Conservation (phyloP, 2,888 invertebrate genomes). For the Erebia aethiops region DNA sequence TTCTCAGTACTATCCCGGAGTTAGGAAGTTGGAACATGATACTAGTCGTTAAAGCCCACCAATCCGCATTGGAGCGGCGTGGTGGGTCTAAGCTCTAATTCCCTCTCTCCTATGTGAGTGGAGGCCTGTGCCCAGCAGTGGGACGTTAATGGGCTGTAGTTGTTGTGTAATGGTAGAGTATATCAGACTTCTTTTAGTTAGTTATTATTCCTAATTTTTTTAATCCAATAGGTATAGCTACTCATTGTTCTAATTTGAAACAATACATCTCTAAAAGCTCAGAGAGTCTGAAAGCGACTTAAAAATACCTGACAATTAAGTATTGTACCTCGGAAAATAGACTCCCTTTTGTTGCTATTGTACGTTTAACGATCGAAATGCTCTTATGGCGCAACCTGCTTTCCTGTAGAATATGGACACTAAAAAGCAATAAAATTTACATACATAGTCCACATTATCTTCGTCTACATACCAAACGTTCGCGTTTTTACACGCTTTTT, state of each 20-base stretch:
- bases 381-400: constrained; percentile 2
- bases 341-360: constrained; percentile 13
- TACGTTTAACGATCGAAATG: constrained; percentile 14
- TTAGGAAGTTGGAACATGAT: too few species aligned
- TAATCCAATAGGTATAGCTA: neutral
- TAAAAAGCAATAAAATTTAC: constrained; percentile 23
- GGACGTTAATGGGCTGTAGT: too few species aligned
- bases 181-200: too few species aligned
- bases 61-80: too few species aligned
- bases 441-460: constrained; percentile 15
- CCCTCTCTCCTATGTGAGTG: too few species aligned
- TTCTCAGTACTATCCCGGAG: too few species aligned
- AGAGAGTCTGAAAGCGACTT: neutral
- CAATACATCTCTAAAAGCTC: constrained; percentile 12
- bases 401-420: constrained; percentile 10
- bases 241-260: constrained; percentile 4
- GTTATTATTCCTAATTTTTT: neutral
- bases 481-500: too few species aligned
- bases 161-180: too few species aligned
- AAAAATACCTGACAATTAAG: constrained; percentile 14
- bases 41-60: too few species aligned
- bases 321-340: constrained; percentile 16
- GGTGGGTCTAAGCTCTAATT: too few species aligned
- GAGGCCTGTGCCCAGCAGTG: too few species aligned
- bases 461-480: neutral